These are phyloP conservation scores for Stylophora pistillata DNA, from an alignment of 64 coral and sea anemone species.

Conservation along the genomic window DNA sequence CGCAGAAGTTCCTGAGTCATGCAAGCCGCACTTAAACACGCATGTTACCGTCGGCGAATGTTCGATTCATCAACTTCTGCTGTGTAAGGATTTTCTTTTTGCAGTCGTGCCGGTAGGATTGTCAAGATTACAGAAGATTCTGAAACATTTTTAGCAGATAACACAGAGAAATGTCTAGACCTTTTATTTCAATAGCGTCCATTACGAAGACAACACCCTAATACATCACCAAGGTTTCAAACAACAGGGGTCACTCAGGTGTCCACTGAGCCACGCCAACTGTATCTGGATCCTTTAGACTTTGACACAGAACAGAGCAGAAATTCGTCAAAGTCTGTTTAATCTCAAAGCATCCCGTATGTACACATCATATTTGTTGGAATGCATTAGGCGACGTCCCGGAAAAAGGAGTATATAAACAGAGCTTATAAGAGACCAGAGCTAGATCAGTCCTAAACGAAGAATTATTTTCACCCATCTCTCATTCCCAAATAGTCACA, in stretches of 20 bases:
- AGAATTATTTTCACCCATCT: too few species aligned
- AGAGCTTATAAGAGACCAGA: neutral
- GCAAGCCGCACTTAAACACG: neutral
- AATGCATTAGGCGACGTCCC: neutral
- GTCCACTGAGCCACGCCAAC: neutral
- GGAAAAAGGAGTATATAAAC: neutral
- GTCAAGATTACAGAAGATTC: neutral
- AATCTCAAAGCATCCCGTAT: constrained; percentile 26
- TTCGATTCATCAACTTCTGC: neutral
- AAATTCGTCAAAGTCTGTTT: constrained; percentile 2
- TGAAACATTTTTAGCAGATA: neutral
- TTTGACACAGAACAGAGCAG: constrained; percentile 41
- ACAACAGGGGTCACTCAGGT: neutral
- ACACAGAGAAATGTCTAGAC: neutral
- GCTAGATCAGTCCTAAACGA: neutral
- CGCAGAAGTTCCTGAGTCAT: neutral
- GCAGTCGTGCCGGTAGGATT: too few species aligned
- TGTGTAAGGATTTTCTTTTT: too few species aligned
- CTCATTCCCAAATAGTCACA: too few species aligned
- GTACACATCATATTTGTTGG: neutral
- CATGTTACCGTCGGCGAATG: neutral
- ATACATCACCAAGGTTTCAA: neutral
- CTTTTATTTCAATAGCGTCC: neutral
- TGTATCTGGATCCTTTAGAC: neutral
- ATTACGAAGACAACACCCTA: neutral